phyloP scores from a whole-genome alignment of 1,140 invertebrate genomes.

The Atta cephalotes region DNA sequence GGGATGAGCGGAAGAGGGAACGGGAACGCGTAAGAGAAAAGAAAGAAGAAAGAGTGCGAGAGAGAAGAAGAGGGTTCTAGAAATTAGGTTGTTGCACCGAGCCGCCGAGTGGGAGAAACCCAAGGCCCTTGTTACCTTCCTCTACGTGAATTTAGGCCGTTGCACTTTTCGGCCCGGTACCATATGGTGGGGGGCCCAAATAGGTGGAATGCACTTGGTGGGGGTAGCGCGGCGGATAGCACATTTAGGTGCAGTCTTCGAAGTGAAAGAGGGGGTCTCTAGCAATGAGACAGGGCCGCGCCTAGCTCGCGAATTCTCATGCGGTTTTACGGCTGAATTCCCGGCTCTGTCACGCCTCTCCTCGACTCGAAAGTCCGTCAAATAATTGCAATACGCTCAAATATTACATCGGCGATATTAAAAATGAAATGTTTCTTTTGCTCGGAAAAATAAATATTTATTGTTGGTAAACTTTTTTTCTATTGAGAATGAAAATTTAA shows the following conservation, averaged over 20 bases:
- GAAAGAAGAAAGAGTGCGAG: constrained; percentile 59
- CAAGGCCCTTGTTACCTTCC: constrained; percentile 85
- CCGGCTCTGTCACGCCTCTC: not conserved
- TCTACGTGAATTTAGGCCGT: constrained; percentile 86
- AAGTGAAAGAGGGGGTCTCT: constrained; percentile 79
- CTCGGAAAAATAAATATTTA: not conserved
- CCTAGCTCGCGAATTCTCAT: constrained; percentile 68
- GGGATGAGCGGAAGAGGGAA: constrained; percentile 34
- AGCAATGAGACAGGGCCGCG: constrained; percentile 84
- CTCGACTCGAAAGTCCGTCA: not conserved
- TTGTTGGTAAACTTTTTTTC: not conserved
- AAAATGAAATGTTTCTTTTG: not conserved
- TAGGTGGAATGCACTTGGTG: constrained; percentile 78
- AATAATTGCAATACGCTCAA: not conserved
- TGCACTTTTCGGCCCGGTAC: constrained; percentile 84
- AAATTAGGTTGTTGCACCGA: constrained; percentile 87
- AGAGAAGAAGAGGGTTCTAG: constrained; percentile 81
- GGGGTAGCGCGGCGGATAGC: constrained; percentile 76
- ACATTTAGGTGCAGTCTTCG: constrained; percentile 80
- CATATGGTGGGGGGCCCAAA: constrained; percentile 77
- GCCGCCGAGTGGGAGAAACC: constrained; percentile 80
- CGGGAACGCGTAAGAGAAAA: constrained; percentile 52
- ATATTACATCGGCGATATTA: not conserved
- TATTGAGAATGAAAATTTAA: not conserved
- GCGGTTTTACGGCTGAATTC: not conserved